Evolutionary conservation across 1,140 invertebrate species (phyloP).

Genomic region (Caerostris darwini): DNA sequence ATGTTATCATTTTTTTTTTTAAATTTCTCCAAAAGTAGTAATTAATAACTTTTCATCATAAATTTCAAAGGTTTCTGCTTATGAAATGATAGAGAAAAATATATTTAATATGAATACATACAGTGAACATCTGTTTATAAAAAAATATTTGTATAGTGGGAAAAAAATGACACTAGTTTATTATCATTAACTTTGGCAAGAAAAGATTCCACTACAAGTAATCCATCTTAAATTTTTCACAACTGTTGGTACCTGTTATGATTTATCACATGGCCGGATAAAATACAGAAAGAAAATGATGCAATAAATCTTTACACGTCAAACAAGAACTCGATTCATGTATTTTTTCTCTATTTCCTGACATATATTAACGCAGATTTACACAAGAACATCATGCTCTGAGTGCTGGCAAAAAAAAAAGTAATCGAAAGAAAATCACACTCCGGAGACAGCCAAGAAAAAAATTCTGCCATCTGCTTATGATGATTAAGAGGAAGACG

Average conservation of each 20-base stretch:
- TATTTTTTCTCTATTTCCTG: neutral
- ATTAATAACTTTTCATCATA: no score
- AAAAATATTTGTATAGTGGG: no score
- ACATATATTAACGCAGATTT: neutral
- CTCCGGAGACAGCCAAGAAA: neutral
- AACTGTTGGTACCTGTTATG: neutral
- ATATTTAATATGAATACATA: no score
- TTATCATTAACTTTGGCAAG: no score
- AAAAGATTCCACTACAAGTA: no score
- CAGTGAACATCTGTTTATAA: no score
- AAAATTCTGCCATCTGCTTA: constrained; percentile 5
- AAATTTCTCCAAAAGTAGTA: no score
- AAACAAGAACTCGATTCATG: neutral
- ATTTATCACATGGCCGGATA: neutral
- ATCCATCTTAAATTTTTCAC: neutral
- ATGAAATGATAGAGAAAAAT: no score
- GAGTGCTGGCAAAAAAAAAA: neutral
- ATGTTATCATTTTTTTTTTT: no score
- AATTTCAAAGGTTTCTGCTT: no score
- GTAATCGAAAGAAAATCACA: neutral
- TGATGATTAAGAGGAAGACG: constrained; percentile 15
- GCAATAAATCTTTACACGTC: neutral
- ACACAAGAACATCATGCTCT: neutral
- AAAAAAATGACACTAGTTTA: no score
- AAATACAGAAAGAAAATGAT: neutral